Evolutionary conservation across 23 tunicate species (phyloP).

Genomic region (Trididemnum clinides): DNA sequence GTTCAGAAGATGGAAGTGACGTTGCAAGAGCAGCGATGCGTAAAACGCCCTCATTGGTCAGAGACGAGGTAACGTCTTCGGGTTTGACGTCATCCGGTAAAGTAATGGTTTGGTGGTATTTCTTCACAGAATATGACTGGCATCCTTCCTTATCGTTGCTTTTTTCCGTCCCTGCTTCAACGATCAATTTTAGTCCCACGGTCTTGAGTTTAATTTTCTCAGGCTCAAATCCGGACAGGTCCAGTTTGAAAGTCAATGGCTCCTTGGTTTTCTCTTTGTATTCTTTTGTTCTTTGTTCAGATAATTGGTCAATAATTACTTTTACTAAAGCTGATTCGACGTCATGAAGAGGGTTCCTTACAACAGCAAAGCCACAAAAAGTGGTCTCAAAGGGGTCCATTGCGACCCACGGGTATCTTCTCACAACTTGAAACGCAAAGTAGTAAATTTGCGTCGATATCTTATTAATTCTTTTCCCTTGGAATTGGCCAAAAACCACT

Average conservation of each 20-base stretch:
- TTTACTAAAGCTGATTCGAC: too few relatives aligned
- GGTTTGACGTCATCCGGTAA: slow-evolving; percentile 29
- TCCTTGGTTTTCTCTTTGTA: background rate
- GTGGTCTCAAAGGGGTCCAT: too few relatives aligned
- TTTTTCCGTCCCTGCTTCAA: slow-evolving; percentile 18
- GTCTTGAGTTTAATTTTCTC: slow-evolving; percentile 18
- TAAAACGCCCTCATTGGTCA: slow-evolving; percentile 38
- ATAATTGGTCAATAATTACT: background rate
- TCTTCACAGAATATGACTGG: background rate
- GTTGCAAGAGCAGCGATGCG: slow-evolving; percentile 60
- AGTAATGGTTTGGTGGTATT: background rate
- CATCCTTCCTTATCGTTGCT: slow-evolving; percentile 2
- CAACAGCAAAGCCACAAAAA: too few relatives aligned
- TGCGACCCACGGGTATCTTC: too few relatives aligned
- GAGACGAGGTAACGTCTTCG: slow-evolving; percentile 38
- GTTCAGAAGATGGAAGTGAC: slow-evolving; percentile 17
- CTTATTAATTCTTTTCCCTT: too few relatives aligned
- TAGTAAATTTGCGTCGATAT: too few relatives aligned
- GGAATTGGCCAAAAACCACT: too few relatives aligned
- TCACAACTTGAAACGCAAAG: too few relatives aligned
- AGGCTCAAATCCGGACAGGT: slow-evolving; percentile 24
- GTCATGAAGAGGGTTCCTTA: too few relatives aligned
- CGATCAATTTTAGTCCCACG: slow-evolving; percentile 32
- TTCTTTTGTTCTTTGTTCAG: background rate
- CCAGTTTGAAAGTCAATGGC: background rate